Evolutionary conservation across 2,113 vertebrate genomes (phyloP).

Genomic region (Alces alces): DNA sequence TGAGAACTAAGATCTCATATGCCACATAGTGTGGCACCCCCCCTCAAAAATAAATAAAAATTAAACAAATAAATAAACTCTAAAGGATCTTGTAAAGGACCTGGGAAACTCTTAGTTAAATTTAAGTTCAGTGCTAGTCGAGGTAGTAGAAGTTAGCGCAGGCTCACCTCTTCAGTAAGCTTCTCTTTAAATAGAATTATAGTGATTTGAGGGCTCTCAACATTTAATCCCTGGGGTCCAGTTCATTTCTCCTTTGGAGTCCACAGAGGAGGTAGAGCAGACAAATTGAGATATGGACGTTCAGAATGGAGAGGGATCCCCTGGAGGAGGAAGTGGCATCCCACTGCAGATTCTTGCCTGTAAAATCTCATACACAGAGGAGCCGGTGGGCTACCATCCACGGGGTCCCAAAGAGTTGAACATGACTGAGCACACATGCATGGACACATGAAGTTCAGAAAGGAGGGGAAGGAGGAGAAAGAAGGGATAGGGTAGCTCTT

Average conservation of each 20-base stretch:
- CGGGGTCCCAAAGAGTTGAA: not conserved
- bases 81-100: not conserved
- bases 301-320: not conserved
- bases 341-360: not conserved
- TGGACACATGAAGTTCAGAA: not conserved
- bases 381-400: not conserved
- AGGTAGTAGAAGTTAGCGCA: not conserved
- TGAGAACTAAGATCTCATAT: not conserved
- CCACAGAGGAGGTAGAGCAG: not conserved
- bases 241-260: not conserved
- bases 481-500: not conserved
- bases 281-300: not conserved
- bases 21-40: not conserved
- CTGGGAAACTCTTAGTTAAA: not conserved
- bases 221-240: not conserved
- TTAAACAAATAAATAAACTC: not conserved
- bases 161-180: not conserved
- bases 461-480: not conserved
- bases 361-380: not conserved
- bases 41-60: not conserved
- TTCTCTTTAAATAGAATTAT: not conserved
- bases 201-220: not conserved
- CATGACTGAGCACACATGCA: not conserved
- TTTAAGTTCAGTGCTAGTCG: not conserved
- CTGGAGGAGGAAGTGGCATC: not conserved